Evolutionary conservation across 1,140 invertebrate species (phyloP), one percentile per base, ranked within the genome.

Genomic region (Belonocnema kinseyi): DNA sequence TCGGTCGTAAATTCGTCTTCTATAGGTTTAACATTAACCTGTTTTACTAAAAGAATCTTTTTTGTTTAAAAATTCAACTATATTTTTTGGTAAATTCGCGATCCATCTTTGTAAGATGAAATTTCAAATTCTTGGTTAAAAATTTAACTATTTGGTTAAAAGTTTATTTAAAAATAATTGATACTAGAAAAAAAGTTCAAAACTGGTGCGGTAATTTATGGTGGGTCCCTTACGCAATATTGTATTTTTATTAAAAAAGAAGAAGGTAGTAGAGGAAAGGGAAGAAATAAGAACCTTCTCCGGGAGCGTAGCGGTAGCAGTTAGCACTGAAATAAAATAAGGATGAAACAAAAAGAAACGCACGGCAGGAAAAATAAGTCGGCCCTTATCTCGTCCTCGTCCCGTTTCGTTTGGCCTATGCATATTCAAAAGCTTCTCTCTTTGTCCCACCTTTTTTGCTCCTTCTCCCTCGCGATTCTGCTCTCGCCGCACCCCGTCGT

Each of bases 301-400:
- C 82, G 82, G 77, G 82, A 54, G 66, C 21, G 72, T 78, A 84
- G 82, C 85, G 82, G 83, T 85, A 83, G 87, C 88, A 88, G 88
- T 90, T 89, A 89, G 85, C 87, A 83, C 86, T 80, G 81, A 90
- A 89, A 89, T 89, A 88, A 89, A 89, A 90, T 89, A 88, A 90
- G 87, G 83, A 88, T 78, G 84, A 82, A 85, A 85, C 82, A 84
- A 88, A 89, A 86, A 77, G 83, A 88, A 89, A 86, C 77, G 83
- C 87, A 86, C 86, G 87, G 84, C 87, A 89, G 87, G 87, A 89
- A 89, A 89, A 90, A 89, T 90, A 90, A 89, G 87, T 89, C 87
- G 87, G 80, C 87, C 85, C 88, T 90, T 89, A 90, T 90, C 89
- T 90, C 88, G 81, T 82, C 77, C 79, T 70, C 79, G 80, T 81